Conservation (phyloP, 1,140 invertebrate genomes). For the Drosophila seguyi region DNA sequence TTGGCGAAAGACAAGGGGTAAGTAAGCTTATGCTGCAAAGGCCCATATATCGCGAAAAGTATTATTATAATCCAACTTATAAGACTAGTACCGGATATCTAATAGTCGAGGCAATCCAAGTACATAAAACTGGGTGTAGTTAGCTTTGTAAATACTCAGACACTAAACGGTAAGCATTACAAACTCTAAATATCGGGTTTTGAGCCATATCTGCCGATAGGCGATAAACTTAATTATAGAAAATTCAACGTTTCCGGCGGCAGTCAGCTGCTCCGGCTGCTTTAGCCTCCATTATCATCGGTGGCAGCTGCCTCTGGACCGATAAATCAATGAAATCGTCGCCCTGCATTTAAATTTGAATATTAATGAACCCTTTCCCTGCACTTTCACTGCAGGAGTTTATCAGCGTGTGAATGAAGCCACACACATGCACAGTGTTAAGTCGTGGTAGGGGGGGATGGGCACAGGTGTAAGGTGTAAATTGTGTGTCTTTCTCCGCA, state of each 20-base stretch:
- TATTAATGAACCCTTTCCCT: conserved; percentile 77
- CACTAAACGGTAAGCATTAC: neutral
- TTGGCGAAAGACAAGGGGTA: too few species aligned
- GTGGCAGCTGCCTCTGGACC: conserved; percentile 33
- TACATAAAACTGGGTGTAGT: neutral
- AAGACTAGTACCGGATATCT: neutral
- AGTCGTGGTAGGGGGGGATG: neutral
- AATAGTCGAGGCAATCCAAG: neutral
- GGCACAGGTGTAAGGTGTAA: conserved; percentile 76
- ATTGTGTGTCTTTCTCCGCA: conserved; percentile 66
- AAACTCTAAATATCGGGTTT: conserved; percentile 7
- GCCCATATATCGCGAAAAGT: neutral
- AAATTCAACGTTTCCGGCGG: conserved; percentile 53
- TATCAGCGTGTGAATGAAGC: conserved; percentile 82
- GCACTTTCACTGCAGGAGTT: conserved; percentile 68
- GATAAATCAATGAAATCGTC: conserved; percentile 79
- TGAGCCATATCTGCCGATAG: conserved; percentile 36
- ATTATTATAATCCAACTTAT: neutral
- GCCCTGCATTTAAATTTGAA: conserved; percentile 67
- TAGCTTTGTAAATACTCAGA: conserved; percentile 2
- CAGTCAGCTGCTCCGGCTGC: conserved; percentile 42
- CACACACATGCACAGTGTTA: conserved; percentile 67
- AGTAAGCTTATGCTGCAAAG: neutral
- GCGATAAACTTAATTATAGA: conserved; percentile 58
- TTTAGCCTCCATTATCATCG: conserved; percentile 18